Evolutionary conservation across 2,797 vertebrate species (phyloP).

Genomic region (Pseudomugil gertrudae): DNA sequence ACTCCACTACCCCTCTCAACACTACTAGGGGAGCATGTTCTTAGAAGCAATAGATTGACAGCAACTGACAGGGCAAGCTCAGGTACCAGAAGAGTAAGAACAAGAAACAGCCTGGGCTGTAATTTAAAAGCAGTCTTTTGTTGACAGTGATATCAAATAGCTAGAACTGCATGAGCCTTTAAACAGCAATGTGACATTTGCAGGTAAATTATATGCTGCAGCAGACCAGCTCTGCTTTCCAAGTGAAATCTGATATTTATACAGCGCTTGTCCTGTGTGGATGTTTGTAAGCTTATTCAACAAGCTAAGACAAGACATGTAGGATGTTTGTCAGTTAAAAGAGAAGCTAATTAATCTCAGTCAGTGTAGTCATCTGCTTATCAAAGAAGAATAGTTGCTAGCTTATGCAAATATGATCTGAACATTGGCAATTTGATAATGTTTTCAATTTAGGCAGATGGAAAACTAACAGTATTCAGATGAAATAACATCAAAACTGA

Average conservation of each 20-base stretch:
- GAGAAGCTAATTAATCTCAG: neutral
- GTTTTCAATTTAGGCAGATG: neutral
- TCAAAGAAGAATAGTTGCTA: neutral
- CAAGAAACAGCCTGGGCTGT: conserved; percentile 10
- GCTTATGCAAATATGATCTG: conserved; percentile 3
- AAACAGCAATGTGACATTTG: conserved; percentile 5
- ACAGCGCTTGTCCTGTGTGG: neutral
- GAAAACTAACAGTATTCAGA: neutral
- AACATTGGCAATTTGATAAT: conserved; percentile 1
- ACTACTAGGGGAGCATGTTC: neutral
- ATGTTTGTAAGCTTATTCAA: conserved; percentile 7
- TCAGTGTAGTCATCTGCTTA: neutral
- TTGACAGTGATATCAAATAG: conserved; percentile 8
- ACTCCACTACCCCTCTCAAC: neutral
- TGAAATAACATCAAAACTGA: neutral
- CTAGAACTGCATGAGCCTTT: conserved; percentile 6
- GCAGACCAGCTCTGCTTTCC: conserved; percentile 7
- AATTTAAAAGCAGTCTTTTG: conserved; percentile 6
- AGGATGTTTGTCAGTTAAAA: conserved; percentile 5
- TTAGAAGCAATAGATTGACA: conserved; percentile 17
- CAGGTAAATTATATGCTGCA: neutral
- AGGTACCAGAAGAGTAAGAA: neutral
- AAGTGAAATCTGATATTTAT: conserved; percentile 14
- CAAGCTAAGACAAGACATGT: neutral
- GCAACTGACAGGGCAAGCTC: conserved; percentile 11